Evolutionary conservation across 1,140 invertebrate genomes (phyloP).

Genomic region (Pygmarrhopalites habei): DNA sequence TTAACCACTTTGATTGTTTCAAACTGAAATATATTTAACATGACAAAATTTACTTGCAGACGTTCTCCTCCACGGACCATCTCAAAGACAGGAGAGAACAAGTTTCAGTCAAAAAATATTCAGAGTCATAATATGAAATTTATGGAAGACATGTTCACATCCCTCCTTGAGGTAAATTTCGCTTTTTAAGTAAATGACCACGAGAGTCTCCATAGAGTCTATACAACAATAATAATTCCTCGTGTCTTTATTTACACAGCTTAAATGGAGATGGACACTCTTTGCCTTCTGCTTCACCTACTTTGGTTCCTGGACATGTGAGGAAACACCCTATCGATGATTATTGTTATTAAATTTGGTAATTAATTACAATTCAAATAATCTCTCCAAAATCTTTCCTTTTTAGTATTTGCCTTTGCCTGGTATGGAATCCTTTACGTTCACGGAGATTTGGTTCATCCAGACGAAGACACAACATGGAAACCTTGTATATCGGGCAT

Average conservation of each 20-base stretch:
- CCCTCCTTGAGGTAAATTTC: slow-evolving; percentile 27
- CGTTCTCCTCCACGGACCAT: background rate
- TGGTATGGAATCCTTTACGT: slow-evolving; percentile 26
- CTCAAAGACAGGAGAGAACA: slow-evolving; percentile 17
- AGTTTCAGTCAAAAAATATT: slow-evolving; percentile 14
- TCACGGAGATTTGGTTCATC: slow-evolving; percentile 15
- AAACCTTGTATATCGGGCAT: slow-evolving; percentile 26
- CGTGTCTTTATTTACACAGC: no score
- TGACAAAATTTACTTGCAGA: no score
- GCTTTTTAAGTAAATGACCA: no score
- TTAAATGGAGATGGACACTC: slow-evolving; percentile 27
- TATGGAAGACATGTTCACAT: slow-evolving; percentile 21
- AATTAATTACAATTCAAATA: background rate
- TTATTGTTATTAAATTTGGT: no score
- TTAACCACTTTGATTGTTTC: no score
- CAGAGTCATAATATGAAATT: slow-evolving; percentile 12
- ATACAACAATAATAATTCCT: no score
- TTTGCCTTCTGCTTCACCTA: slow-evolving; percentile 23
- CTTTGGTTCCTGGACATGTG: slow-evolving; percentile 28
- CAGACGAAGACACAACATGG: slow-evolving; percentile 14
- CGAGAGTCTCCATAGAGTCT: no score
- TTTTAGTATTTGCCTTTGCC: slow-evolving; percentile 20
- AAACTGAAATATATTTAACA: no score
- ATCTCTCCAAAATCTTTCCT: no score
- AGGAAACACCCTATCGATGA: no score